Percentiles rank a stretch among this genome's conserved stretches.
phyloP scores from a whole-genome alignment of 1,140 invertebrate species.

The Heterodera schachtii region DNA sequence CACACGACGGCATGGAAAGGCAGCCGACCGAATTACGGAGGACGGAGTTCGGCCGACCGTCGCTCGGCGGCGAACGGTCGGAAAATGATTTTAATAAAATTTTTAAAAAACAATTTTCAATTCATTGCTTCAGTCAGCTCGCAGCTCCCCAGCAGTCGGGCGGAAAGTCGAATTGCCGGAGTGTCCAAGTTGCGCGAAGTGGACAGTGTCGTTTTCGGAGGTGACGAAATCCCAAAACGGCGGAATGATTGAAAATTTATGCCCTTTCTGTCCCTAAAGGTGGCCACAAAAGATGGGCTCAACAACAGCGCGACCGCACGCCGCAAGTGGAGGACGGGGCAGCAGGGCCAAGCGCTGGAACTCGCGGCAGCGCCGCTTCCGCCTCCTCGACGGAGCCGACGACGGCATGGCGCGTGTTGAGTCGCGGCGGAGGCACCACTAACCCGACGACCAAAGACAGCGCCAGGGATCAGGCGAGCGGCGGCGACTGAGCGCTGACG shows the following conservation, averaged over 20 bases:
- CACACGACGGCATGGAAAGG: neutral
- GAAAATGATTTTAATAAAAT: neutral
- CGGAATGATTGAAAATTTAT: too few species aligned
- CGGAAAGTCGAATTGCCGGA: neutral
- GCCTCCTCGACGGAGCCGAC: too few species aligned
- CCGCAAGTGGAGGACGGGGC: too few species aligned
- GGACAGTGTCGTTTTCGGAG: neutral
- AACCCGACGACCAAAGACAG: too few species aligned
- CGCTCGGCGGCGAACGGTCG: neutral
- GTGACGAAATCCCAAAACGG: neutral
- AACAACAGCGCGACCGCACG: too few species aligned
- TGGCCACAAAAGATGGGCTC: too few species aligned
- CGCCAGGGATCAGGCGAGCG: too few species aligned
- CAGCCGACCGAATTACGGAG: neutral
- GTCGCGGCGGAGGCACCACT: neutral
- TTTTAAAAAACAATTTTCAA: neutral
- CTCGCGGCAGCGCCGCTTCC: too few species aligned
- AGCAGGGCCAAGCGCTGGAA: too few species aligned
- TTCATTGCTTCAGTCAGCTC: neutral
- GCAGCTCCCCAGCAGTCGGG: neutral
- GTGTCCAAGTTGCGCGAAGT: neutral
- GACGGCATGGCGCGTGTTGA: too few species aligned
- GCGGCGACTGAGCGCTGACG: too few species aligned
- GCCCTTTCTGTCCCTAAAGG: too few species aligned
- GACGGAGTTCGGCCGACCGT: constrained; percentile 24